Base-by-base conservation (phyloP, 2,888 invertebrate species). In the Piscicola geometra region DNA sequence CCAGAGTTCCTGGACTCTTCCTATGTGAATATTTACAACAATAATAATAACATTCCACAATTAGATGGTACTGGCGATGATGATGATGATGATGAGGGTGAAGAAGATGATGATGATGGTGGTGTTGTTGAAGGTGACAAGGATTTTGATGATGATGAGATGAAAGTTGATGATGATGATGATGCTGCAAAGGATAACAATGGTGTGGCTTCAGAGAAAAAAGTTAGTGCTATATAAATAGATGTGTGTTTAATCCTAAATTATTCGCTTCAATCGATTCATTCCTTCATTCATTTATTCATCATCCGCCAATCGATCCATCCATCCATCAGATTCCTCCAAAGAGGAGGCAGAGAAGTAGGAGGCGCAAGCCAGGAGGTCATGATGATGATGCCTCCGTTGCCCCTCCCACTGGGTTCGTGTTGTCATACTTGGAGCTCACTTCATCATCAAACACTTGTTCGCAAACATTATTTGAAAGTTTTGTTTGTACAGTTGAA, bases 141-240 rank as follows among this genome's bases (percentile, higher is more conserved):
- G 41, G 41, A 41, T 5, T 9, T 5, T 5, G 41, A 41, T 3
- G 64, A 64, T 12, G 68, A 68, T 9, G 68, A 68, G 25, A 68
- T 15, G 28, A 32, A 68, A 28, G 68, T 41, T 41, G 71, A 71
- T 5, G 71, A 71, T 2, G n/a, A 21, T 3, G 71, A 47, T 5
- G 50, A 47, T 5, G 47, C 2, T 5, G 50, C 36, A 18, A 47
- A 41, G 28, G 50, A 71, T 47, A 47, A 15, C 9, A 47, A 47
- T 21, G 21, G 50, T 47, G 50, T n/a, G n/a, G n/a, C n/a, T n/a
- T n/a, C n/a, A n/a, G n/a, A n/a, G n/a, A n/a, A n/a, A n/a, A n/a
- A n/a, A n/a, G n/a, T n/a, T n/a, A n/a, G n/a, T n/a, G n/a, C n/a
- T n/a, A n/a, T n/a, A n/a, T n/a, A n/a, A n/a, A n/a, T n/a, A n/a